A percentile compares a stretch with the other conserved stretches of the same genome.
These are phyloP conservation scores for Columba janthina DNA, from an alignment of 2,113 vertebrate genomes.

Conservation along the genomic window DNA sequence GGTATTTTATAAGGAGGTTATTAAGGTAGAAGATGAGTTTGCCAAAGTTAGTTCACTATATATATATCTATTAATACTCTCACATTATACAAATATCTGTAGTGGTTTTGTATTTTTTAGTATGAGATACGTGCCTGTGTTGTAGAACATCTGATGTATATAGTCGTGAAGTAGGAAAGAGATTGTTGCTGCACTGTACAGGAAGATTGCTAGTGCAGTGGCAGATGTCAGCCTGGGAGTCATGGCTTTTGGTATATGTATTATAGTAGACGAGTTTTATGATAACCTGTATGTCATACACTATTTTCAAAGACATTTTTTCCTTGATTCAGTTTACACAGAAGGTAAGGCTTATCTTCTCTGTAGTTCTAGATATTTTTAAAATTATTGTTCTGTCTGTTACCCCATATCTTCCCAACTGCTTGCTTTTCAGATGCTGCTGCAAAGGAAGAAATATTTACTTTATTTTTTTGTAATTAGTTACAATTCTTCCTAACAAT, in stretches of 20 bases:
- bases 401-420: fast-evolving
- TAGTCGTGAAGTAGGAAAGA: neutral
- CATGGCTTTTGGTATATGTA: neutral
- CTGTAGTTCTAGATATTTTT: neutral
- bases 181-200: neutral
- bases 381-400: neutral
- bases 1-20: neutral
- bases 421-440: neutral
- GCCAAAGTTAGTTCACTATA: neutral
- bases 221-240: neutral
- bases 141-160: neutral
- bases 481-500: neutral
- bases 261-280: neutral
- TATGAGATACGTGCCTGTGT: neutral
- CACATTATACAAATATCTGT: neutral
- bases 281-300: neutral
- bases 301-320: neutral
- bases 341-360: neutral
- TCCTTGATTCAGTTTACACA: neutral
- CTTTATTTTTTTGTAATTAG: neutral
- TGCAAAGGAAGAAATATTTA: neutral
- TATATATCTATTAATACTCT: neutral
- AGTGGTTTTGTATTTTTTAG: neutral
- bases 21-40: neutral
- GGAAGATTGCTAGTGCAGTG: neutral